These are phyloP conservation scores for Xyrichtys novacula DNA, from an alignment of 2,797 vertebrate genomes.

Conservation along the genomic window DNA sequence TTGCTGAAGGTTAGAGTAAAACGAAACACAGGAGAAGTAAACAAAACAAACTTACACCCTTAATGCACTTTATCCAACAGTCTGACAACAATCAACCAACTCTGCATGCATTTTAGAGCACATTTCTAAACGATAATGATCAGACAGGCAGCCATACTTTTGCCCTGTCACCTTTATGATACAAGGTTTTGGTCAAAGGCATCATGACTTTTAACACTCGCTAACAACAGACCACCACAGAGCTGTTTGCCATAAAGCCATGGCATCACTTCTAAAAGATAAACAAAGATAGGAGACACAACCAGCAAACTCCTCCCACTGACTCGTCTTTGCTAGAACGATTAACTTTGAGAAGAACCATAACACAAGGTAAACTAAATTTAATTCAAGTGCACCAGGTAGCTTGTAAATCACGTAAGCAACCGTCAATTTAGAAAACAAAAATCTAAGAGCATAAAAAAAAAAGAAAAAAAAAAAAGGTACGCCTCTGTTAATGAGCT, in stretches of 20 bases:
- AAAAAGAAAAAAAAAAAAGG: background rate
- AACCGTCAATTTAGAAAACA: background rate
- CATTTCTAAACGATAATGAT: background rate
- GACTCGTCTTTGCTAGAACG: background rate
- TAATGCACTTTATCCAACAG: background rate
- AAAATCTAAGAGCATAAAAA: background rate
- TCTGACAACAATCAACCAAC: background rate
- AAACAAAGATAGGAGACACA: background rate
- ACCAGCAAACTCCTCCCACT: background rate
- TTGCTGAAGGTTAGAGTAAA: background rate
- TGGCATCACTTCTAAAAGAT: background rate
- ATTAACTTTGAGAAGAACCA: background rate
- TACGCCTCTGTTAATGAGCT: background rate
- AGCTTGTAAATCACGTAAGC: background rate
- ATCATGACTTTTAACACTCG: conserved; percentile 1
- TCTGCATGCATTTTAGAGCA: background rate
- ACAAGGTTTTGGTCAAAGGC: background rate
- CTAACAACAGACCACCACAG: background rate
- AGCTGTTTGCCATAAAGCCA: background rate
- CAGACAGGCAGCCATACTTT: background rate
- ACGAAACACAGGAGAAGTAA: background rate
- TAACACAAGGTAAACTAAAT: background rate
- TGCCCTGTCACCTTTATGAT: background rate
- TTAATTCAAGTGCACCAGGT: background rate
- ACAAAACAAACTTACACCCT: background rate